phyloP scores from a whole-genome alignment of 2,113 vertebrate genomes.

The Corvus hawaiiensis region DNA sequence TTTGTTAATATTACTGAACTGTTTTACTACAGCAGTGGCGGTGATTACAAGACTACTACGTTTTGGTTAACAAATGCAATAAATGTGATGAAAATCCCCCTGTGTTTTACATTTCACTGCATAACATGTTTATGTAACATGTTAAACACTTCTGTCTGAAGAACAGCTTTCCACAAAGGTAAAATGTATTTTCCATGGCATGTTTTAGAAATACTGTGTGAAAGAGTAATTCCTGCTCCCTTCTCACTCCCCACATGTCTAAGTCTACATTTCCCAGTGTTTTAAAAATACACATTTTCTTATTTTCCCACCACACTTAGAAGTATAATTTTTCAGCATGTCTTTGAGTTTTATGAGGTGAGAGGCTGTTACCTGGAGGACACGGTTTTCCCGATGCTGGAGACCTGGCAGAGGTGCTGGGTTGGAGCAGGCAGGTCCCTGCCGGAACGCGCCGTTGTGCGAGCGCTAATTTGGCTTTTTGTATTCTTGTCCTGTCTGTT shows the following conservation, averaged over 20 bases:
- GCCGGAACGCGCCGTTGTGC: not conserved
- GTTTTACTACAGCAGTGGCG: conserved; percentile 35
- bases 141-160: conserved; percentile 64
- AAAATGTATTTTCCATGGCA: conserved; percentile 32
- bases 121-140: conserved; percentile 68
- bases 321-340: not conserved
- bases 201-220: conserved; percentile 20
- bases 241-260: not conserved
- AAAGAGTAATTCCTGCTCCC: not conserved
- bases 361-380: not conserved
- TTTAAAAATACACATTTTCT: not conserved
- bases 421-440: not conserved
- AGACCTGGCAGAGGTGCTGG: not conserved
- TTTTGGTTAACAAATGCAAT: conserved; percentile 69
- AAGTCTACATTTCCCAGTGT: not conserved
- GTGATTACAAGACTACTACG: conserved; percentile 43
- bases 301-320: not conserved
- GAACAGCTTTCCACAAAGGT: conserved; percentile 56
- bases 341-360: conserved; percentile 1
- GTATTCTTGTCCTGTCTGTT: conserved; percentile 76
- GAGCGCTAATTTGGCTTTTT: conserved; percentile 68
- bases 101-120: conserved; percentile 68
- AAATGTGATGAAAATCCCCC: conserved; percentile 67
- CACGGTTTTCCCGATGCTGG: accelerated
- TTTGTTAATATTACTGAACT: conserved; percentile 43